A percentile compares a stretch with the other conserved stretches of the same genome.
These are phyloP conservation scores for Drosophila seclusa DNA, from an alignment of 2,888 invertebrate species.

Conservation along the genomic window DNA sequence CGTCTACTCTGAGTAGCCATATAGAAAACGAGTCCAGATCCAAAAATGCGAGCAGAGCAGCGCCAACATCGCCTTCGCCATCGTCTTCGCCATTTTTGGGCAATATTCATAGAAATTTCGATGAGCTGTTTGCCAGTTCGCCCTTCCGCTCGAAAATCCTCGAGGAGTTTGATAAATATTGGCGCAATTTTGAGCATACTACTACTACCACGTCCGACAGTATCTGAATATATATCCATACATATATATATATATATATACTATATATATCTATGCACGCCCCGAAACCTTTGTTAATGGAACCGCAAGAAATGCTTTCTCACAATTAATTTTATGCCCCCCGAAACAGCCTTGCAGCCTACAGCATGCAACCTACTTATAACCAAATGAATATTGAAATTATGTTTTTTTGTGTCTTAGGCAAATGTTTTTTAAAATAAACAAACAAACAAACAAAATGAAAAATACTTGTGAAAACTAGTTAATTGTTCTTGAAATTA, in stretches of 20 bases:
- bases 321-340: conserved; percentile 16
- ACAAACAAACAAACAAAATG: conserved; percentile 23
- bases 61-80: conserved; percentile 21
- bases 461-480: conserved; percentile 49
- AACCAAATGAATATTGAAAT: conserved; percentile 43
- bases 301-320: conserved; percentile 58
- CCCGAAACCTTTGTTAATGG: conserved; percentile 57
- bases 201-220: conserved; percentile 47
- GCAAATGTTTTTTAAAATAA: conserved; percentile 22
- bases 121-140: conserved; percentile 79
- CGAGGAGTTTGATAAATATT: conserved; percentile 82
- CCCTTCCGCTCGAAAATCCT: conserved; percentile 78
- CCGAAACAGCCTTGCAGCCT: conserved; percentile 28
- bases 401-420: conserved; percentile 43
- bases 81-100: conserved; percentile 48
- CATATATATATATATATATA: conserved; percentile 2
- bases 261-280: conserved; percentile 17
- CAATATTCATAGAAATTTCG: conserved; percentile 68
- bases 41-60: conserved; percentile 30
- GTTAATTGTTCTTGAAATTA: conserved; percentile 47
- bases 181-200: conserved; percentile 77
- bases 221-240: conserved; percentile 35
- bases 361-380: conserved; percentile 62
- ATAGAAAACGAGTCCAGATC: conserved; percentile 36
- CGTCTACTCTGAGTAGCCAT: conserved; percentile 44